A percentile compares a stretch with the other conserved stretches of the same genome.
These are phyloP conservation scores for Saxidomus purpurata DNA, from an alignment of 1,140 invertebrate genomes.

Conservation along the genomic window DNA sequence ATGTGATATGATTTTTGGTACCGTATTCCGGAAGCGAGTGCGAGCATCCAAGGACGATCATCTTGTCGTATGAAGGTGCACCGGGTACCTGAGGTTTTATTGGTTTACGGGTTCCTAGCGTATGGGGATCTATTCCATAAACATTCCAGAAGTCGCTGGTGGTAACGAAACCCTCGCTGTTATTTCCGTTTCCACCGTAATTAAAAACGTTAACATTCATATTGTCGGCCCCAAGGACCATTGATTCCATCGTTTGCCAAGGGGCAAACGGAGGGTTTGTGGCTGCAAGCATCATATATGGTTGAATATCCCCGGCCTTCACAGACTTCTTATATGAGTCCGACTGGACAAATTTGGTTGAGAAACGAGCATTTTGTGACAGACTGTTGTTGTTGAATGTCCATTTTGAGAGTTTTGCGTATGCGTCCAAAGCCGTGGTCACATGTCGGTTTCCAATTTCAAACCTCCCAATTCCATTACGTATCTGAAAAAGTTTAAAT, in stretches of 20 bases:
- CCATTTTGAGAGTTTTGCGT: conserved; percentile 80
- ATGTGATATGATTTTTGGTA: conserved; percentile 75
- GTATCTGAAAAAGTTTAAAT: conserved; percentile 77
- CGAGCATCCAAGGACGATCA: conserved; percentile 78
- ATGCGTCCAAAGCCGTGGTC: conserved; percentile 79
- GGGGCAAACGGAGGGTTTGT: conserved; percentile 74
- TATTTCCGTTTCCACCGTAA: conserved; percentile 51
- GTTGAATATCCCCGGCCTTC: conserved; percentile 72
- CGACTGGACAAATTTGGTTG: conserved; percentile 77
- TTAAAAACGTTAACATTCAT: conserved; percentile 82
- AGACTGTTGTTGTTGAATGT: conserved; percentile 76
- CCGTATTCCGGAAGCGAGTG: conserved; percentile 80
- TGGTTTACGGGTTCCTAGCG: conserved; percentile 68
- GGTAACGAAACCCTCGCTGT: conserved; percentile 73
- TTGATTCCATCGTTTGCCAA: conserved; percentile 71
- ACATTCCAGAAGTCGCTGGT: conserved; percentile 82
- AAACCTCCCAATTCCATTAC: conserved; percentile 80
- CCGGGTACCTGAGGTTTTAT: conserved; percentile 49
- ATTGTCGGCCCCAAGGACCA: conserved; percentile 80
- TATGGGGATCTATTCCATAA: conserved; percentile 76
- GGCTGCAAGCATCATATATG: conserved; percentile 79
- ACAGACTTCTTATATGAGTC: conserved; percentile 78
- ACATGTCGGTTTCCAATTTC: conserved; percentile 75
- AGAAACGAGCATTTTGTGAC: conserved; percentile 67
- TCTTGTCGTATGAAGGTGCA: conserved; percentile 50